Conservation (phyloP, 2,888 invertebrate species). For the Mesorhabditis sp. region DNA sequence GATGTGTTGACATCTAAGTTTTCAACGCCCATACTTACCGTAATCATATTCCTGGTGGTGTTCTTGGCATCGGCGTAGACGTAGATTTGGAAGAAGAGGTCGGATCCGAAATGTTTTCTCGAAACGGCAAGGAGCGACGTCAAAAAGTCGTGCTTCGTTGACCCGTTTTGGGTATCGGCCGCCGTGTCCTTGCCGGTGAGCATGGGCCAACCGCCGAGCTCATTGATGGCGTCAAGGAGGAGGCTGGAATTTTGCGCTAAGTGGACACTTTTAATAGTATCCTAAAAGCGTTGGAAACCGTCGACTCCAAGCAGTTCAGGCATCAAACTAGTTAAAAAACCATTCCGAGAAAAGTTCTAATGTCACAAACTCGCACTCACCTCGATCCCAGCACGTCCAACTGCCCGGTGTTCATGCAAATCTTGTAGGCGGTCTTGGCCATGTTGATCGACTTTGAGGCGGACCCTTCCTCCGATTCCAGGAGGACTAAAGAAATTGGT, state of each 20-base stretch:
- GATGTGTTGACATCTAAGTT: neutral
- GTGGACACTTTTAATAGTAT: too few species aligned
- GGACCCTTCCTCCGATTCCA: constrained; percentile 36
- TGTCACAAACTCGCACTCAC: constrained; percentile 11
- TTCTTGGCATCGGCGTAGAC: constrained; percentile 55
- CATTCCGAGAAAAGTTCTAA: too few species aligned
- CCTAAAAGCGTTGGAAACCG: too few species aligned
- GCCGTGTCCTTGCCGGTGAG: constrained; percentile 23
- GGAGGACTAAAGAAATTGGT: constrained; percentile 31
- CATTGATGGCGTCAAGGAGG: constrained; percentile 32
- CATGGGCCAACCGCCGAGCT: constrained; percentile 53
- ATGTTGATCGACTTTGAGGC: constrained; percentile 50
- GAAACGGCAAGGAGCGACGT: constrained; percentile 8
- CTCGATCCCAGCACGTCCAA: constrained; percentile 38
- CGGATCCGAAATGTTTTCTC: constrained; percentile 32
- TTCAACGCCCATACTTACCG: constrained; percentile 17
- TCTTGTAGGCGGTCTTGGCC: constrained; percentile 41
- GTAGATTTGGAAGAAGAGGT: constrained; percentile 55
- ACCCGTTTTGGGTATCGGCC: constrained; percentile 26
- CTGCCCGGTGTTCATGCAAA: constrained; percentile 50
- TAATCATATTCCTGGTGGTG: constrained; percentile 37
- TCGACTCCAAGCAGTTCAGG: too few species aligned
- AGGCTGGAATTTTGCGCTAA: constrained; percentile 18
- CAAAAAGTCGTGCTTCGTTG: constrained; percentile 24
- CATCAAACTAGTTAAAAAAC: too few species aligned